phyloP scores from a whole-genome alignment of 2,113 vertebrate genomes.

The Channa maculata region DNA sequence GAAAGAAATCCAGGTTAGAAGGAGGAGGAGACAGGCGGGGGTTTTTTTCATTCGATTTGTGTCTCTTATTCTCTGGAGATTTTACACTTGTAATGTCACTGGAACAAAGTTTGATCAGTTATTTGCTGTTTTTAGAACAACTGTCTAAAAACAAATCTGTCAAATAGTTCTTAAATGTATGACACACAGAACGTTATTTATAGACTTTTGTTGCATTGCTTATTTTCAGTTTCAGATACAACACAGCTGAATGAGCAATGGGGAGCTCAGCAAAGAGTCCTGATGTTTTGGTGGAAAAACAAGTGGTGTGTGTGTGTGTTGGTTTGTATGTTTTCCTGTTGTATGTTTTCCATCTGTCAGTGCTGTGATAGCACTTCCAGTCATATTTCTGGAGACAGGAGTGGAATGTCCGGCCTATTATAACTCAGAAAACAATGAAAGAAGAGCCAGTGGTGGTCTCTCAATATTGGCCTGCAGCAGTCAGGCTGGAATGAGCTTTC shows the following conservation, averaged over 20 bases:
- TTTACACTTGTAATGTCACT: slow-evolving; percentile 40
- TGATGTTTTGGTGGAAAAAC: slow-evolving; percentile 58
- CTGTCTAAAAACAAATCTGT: slow-evolving; percentile 75
- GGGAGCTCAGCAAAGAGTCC: slow-evolving; percentile 42
- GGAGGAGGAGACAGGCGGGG: background rate
- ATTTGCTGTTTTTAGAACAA: slow-evolving; percentile 78
- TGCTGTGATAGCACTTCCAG: slow-evolving; percentile 50
- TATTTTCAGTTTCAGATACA: slow-evolving; percentile 71
- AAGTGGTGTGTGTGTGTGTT: slow-evolving; percentile 19
- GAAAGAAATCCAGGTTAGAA: slow-evolving; percentile 6
- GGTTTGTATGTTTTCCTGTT: slow-evolving; percentile 18
- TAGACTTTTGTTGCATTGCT: slow-evolving; percentile 50
- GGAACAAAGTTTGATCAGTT: slow-evolving; percentile 59
- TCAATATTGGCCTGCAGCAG: slow-evolving; percentile 42
- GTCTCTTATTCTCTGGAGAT: slow-evolving; percentile 48
- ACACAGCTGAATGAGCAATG: slow-evolving; percentile 45
- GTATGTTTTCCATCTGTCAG: slow-evolving; percentile 1
- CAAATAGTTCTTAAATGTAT: slow-evolving; percentile 57
- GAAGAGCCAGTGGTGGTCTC: slow-evolving; percentile 55
- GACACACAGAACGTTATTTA: slow-evolving; percentile 70
- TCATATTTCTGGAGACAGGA: slow-evolving; percentile 41
- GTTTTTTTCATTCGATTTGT: slow-evolving; percentile 30
- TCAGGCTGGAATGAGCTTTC: slow-evolving; percentile 58
- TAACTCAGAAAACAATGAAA: slow-evolving; percentile 70
- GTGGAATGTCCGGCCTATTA: slow-evolving; percentile 56